Conservation (phyloP, 2,888 invertebrate species). For the Dicyrtomina minuta region DNA sequence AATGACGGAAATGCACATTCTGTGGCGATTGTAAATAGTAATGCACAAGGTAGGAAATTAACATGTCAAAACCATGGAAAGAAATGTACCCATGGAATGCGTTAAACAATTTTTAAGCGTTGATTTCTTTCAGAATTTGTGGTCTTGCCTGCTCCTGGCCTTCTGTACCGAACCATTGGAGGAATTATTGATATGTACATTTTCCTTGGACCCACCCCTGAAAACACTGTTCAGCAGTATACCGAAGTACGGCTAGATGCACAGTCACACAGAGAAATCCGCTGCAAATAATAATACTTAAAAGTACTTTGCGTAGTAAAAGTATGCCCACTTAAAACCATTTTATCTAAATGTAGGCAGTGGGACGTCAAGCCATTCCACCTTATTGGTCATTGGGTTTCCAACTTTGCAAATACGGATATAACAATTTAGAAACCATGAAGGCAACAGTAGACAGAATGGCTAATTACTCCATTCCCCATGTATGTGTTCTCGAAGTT, state of each 20-base stretch:
- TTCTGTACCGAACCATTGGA: constrained; percentile 79
- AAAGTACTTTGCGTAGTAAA: no score
- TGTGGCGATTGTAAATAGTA: constrained; percentile 77
- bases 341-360: constrained; percentile 54
- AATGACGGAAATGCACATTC: constrained; percentile 70
- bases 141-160: constrained; percentile 69
- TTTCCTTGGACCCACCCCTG: constrained; percentile 73
- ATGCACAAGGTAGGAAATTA: constrained; percentile 72
- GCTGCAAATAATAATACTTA: no score
- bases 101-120: constrained; percentile 58
- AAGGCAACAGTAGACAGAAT: constrained; percentile 68
- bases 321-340: no score
- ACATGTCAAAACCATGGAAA: no score
- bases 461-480: constrained; percentile 71
- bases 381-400: constrained; percentile 88
- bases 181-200: constrained; percentile 78
- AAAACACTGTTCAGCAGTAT: constrained; percentile 68
- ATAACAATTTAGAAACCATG: constrained; percentile 67
- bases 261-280: no score
- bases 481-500: constrained; percentile 61
- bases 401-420: constrained; percentile 74
- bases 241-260: constrained; percentile 59
- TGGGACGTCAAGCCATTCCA: constrained; percentile 77
- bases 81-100: no score
- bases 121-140: constrained; percentile 66